Evolutionary conservation across 1,140 invertebrate species (phyloP), one percentile per base, ranked within the genome.

Genomic region (Trachymyrmex septentrionalis): DNA sequence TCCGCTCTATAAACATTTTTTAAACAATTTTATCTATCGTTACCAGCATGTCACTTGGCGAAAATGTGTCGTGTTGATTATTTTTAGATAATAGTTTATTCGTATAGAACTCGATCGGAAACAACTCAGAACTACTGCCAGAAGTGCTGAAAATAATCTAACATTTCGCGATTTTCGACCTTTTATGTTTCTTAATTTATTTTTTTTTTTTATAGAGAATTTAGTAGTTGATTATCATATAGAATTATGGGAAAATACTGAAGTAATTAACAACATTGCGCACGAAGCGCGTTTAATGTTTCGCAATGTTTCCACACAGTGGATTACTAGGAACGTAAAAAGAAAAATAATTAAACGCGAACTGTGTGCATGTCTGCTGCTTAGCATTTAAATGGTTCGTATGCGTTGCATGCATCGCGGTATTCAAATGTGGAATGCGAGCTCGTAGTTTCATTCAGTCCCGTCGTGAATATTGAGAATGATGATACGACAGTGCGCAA

Each of bases 321-420:
- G 80, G 55, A 84, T 84, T 73, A 75, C 69, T 53, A 38, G 34
- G 24, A 81, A 55, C 59, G 48, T 10, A 44, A 71, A 81, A 71
- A 55, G 14, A 59, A 75, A 61, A 75, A 61, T 75, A 75, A 84
- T 84, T 84, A 61, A 84, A 75, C 27, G 38, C 67, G 69, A 61
- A 44, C 53, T 59, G 77, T 34, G 48, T 53, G 48, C 30, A 21
- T 82, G 69, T 73, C 55, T 73, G 27, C 55, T 82, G 80, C 67
- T 84, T 75, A 84, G 69, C 80, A 84, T 84, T 84, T 75, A 84
- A 84, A 84, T 84, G 53, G 53, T 30, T 30, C 14, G 55, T 61
- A 34, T 55, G 55, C 55, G 38, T 84, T 75, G 24, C 38, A 84
- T 75, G 24, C 69, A 75, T 63, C 57, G 48, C 38, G 27, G 24